phyloP scores from a whole-genome alignment of 2,113 vertebrate genomes.

The Chiloscyllium plagiosum region DNA sequence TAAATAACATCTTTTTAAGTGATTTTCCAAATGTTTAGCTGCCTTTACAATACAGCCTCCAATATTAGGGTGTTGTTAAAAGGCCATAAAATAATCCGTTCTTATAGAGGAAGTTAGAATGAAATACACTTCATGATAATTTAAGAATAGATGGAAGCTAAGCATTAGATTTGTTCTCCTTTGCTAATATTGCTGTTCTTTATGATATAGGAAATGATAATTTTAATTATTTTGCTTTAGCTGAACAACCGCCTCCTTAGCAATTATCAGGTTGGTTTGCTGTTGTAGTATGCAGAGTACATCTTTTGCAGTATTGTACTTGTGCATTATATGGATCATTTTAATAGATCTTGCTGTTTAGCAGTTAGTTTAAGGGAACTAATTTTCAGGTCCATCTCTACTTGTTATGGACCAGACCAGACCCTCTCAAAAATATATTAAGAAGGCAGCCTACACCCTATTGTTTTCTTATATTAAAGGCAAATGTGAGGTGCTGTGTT shows the following conservation, averaged over 20 bases:
- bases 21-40: neutral
- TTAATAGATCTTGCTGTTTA: neutral
- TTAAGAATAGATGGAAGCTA: neutral
- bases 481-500: too few relatives aligned
- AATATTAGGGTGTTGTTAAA: neutral
- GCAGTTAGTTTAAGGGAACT: neutral
- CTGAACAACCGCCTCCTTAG: neutral
- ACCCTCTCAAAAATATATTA: too few relatives aligned
- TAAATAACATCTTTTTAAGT: neutral
- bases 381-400: neutral
- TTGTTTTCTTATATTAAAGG: too few relatives aligned
- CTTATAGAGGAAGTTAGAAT: neutral
- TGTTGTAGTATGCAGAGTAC: neutral
- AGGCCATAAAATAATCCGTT: neutral
- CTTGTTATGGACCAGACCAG: too few relatives aligned
- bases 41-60: neutral
- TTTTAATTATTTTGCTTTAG: neutral
- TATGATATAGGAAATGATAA: neutral
- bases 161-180: neutral
- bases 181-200: neutral
- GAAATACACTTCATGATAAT: neutral
- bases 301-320: neutral
- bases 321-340: neutral
- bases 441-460: too few relatives aligned
- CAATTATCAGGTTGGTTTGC: neutral